phyloP scores from a whole-genome alignment of 2,888 invertebrate genomes.

The Drosophila paranaensis region DNA sequence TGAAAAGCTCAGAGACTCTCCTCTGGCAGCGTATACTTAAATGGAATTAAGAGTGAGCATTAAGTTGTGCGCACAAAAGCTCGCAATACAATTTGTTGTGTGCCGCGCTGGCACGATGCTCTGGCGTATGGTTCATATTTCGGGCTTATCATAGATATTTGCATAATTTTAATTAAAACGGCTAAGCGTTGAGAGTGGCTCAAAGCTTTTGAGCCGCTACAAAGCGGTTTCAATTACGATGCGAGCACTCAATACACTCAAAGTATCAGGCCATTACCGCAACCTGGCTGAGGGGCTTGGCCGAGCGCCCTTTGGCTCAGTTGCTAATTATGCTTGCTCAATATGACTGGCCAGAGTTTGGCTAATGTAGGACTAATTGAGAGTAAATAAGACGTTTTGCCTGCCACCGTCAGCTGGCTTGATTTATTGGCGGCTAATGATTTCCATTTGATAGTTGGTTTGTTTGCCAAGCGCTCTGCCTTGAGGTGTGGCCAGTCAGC shows the following conservation, averaged over 20 bases:
- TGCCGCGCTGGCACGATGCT: constrained; percentile 2
- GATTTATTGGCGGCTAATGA: constrained; percentile 70
- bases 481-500: constrained; percentile 44
- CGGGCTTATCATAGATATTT: constrained; percentile 48
- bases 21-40: not conserved
- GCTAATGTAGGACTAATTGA: constrained; percentile 71
- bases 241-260: constrained; percentile 3
- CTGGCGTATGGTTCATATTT: constrained; percentile 36
- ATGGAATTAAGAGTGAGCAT: constrained; percentile 3
- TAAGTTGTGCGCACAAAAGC: constrained; percentile 17
- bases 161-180: constrained; percentile 71
- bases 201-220: constrained; percentile 18
- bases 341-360: constrained; percentile 35
- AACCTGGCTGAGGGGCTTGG: constrained; percentile 22
- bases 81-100: constrained; percentile 15
- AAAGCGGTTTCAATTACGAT: constrained; percentile 49
- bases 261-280: not conserved
- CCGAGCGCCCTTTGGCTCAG: constrained; percentile 4
- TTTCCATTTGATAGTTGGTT: constrained; percentile 57
- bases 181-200: constrained; percentile 25
- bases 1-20: not conserved
- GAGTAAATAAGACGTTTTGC: constrained; percentile 66
- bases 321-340: constrained; percentile 51
- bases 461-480: no score
- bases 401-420: constrained; percentile 48